Conservation (phyloP, 2,888 invertebrate species). For the Eumerus sabulonum region DNA sequence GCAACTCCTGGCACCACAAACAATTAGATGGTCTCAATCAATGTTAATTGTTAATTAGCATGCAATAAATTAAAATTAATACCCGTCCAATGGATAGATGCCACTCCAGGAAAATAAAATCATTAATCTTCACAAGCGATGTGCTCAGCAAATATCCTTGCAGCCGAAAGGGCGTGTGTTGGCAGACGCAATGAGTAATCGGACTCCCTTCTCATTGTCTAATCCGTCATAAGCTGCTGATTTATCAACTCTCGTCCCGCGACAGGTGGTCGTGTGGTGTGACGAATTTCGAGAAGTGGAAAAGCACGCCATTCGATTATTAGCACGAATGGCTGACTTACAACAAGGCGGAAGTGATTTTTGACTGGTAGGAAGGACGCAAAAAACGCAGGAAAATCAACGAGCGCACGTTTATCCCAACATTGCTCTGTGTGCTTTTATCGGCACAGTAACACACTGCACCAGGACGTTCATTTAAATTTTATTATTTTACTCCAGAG, state of each 20-base stretch:
- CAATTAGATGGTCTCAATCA: slow-evolving; percentile 57
- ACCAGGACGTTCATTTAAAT: slow-evolving; percentile 39
- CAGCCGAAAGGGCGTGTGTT: not conserved
- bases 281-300: not conserved
- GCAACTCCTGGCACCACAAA: slow-evolving; percentile 3
- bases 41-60: slow-evolving; percentile 64
- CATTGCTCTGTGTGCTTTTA: slow-evolving; percentile 1
- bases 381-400: slow-evolving; percentile 1
- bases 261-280: slow-evolving; percentile 18
- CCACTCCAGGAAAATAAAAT: slow-evolving; percentile 52
- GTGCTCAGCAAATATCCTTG: not conserved
- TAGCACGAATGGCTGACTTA: slow-evolving; percentile 7
- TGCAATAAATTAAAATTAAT: slow-evolving; percentile 64
- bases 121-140: slow-evolving; percentile 38
- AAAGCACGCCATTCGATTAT: slow-evolving; percentile 8
- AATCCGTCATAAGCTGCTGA: slow-evolving; percentile 2
- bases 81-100: slow-evolving; percentile 42
- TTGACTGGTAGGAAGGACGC: not conserved
- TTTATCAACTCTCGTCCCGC: slow-evolving; percentile 20
- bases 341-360: not conserved
- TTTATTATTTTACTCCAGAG: slow-evolving; percentile 30
- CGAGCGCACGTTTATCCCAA: not conserved
- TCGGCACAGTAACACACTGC: slow-evolving; percentile 38
- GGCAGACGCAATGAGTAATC: not conserved
- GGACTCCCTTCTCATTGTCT: not conserved